Base-by-base conservation (phyloP, 2,888 invertebrate species). In the Lepidochrysops patricia region DNA sequence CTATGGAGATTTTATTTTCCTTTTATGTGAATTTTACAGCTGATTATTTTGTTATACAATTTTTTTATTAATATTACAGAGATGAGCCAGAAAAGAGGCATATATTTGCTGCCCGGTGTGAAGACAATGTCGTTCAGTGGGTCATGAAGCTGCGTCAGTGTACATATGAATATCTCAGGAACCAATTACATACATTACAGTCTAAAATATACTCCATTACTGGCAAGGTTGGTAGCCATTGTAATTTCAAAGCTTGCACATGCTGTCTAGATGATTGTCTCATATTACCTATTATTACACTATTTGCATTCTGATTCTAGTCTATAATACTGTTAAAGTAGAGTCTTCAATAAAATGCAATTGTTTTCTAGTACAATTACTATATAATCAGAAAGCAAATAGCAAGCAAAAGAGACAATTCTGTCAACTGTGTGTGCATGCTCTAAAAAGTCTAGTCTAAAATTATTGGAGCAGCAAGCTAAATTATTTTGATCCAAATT, bases 161-260 rank as follows among this genome's bases (percentile, higher is more conserved):
- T 63, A 93, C 94, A n/a, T 94, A 94, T 73, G 94, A 93, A 74
- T 92, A 93, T 71, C 90, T 93, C 83, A 82, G 94, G 62, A 91
- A 91, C 57, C 91, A 91, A 66, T 86, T 93, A 52, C 90, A 92
- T 57, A 86, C 91, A 57, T 84, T 94, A 15, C 93, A 94, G 75
- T 92, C 92, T 23, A 92, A 92, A 80, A 90, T 94, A 67, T 92
- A 88, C 71, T 90, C 91, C 63, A 91, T 92, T 67, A 94, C 93
- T 62, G 94, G 94, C 60, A 92, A 92, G 81, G 94, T 62, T 43
- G 27, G 34, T 26, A 43, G n/a, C n/a, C n/a, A n/a, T n/a, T n/a
- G n/a, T n/a, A n/a, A n/a, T n/a, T n/a, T n/a, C n/a, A n/a, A n/a
- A n/a, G n/a, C n/a, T n/a, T n/a, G n/a, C n/a, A n/a, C n/a, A n/a